Conservation (phyloP, 2,888 invertebrate genomes). For the Brachyptera risi region DNA sequence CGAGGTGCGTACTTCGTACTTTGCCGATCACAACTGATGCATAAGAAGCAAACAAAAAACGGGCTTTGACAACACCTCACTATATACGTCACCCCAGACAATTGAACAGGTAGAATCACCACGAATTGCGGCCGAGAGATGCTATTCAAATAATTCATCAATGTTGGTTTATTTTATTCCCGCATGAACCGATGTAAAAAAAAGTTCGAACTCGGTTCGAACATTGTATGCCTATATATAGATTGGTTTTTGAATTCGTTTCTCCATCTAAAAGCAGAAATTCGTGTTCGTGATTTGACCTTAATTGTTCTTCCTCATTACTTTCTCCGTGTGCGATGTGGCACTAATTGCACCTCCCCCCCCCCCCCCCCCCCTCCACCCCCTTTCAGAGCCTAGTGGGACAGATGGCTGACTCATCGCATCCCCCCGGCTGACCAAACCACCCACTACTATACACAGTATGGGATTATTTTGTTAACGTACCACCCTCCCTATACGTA, state of each 20-base stretch:
- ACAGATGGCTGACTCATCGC: conserved; percentile 18
- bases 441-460: not conserved
- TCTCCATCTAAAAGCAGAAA: not conserved
- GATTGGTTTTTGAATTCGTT: not conserved
- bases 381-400: conserved; percentile 11
- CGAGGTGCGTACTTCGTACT: too few species aligned
- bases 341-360: conserved; percentile 23
- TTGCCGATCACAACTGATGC: too few species aligned
- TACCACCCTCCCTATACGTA: not conserved
- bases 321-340: conserved; percentile 26
- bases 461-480: conserved; percentile 8
- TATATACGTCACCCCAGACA: too few species aligned
- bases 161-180: too few species aligned
- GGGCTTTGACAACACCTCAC: too few species aligned
- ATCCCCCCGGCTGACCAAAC: not conserved
- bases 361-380: conserved; percentile 10
- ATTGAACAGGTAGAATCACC: too few species aligned
- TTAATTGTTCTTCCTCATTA: conserved; percentile 21
- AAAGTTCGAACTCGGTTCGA: too few species aligned
- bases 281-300: not conserved
- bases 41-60: too few species aligned
- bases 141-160: too few species aligned
- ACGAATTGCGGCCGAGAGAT: too few species aligned
- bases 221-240: too few species aligned
- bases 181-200: too few species aligned